Conservation (phyloP, 2,888 invertebrate species). For the Drosophila borealis region DNA sequence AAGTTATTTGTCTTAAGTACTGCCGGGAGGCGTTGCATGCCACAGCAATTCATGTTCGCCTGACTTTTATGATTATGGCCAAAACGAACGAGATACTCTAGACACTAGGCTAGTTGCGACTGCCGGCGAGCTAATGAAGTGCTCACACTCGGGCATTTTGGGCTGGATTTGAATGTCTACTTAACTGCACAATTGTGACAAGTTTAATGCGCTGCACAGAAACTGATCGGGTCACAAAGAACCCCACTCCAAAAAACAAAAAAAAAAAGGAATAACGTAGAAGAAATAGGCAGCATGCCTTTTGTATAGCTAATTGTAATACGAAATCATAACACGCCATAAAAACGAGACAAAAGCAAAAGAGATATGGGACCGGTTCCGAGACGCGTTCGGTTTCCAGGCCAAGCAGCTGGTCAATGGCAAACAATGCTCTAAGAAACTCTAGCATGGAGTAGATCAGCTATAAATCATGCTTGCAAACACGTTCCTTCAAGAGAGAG, state of each 20-base stretch:
- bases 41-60: constrained; percentile 36
- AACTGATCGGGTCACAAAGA: constrained; percentile 52
- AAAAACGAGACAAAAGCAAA: constrained; percentile 66
- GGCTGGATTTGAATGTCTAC: constrained; percentile 51
- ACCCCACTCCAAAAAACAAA: not conserved
- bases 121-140: constrained; percentile 61
- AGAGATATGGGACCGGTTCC: constrained; percentile 65
- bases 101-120: not conserved
- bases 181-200: constrained; percentile 75
- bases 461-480: constrained; percentile 78
- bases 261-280: not conserved
- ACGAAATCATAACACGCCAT: constrained; percentile 78
- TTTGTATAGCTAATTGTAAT: constrained; percentile 77
- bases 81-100: constrained; percentile 10
- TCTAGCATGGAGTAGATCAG: constrained; percentile 62
- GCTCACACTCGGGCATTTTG: constrained; percentile 42
- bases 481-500: constrained; percentile 59
- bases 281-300: constrained; percentile 62
- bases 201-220: constrained; percentile 52
- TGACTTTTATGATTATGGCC: constrained; percentile 52
- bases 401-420: constrained; percentile 71
- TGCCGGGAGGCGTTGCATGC: constrained; percentile 62
- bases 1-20: constrained; percentile 78
- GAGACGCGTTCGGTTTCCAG: constrained; percentile 31
- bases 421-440: constrained; percentile 62